Conservation (phyloP, 2,888 invertebrate species). For the Branchipolynoe longqiensis region DNA sequence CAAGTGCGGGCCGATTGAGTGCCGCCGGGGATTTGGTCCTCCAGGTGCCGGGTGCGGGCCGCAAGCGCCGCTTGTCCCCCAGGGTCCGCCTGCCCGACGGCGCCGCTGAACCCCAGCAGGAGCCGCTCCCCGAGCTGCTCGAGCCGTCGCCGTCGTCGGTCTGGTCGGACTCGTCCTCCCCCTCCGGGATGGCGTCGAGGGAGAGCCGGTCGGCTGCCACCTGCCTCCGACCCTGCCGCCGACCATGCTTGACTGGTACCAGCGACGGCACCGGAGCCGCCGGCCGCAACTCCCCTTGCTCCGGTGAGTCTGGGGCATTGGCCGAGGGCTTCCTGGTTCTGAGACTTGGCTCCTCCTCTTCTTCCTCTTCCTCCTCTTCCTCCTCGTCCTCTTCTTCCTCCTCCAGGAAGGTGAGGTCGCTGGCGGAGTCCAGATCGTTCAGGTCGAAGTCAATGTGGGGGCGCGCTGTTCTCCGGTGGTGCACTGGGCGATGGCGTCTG, state of each 20-base stretch:
- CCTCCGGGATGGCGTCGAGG: constrained; percentile 38
- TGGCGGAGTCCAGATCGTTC: constrained; percentile 20
- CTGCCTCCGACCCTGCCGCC: background rate
- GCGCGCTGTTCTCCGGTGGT: background rate
- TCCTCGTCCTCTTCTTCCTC: background rate
- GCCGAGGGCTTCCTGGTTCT: background rate
- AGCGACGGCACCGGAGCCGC: background rate
- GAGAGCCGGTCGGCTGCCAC: background rate
- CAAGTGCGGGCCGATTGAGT: constrained; percentile 10
- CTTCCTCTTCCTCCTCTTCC: background rate
- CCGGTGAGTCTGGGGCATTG: background rate
- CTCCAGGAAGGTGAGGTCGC: background rate
- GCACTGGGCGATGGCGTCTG: background rate
- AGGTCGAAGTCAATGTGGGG: background rate
- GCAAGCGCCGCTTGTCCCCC: background rate
- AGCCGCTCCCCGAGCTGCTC: constrained; percentile 29
- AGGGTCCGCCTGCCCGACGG: background rate
- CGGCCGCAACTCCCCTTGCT: background rate
- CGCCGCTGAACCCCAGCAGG: background rate
- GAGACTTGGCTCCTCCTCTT: no score
- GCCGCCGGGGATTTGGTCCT: background rate
- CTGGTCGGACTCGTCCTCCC: constrained; percentile 12
- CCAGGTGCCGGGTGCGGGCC: background rate
- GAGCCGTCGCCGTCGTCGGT: constrained; percentile 20
- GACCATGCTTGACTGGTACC: background rate